Conservation (phyloP, 1,140 invertebrate species). For the Zaprionus lachaisei region DNA sequence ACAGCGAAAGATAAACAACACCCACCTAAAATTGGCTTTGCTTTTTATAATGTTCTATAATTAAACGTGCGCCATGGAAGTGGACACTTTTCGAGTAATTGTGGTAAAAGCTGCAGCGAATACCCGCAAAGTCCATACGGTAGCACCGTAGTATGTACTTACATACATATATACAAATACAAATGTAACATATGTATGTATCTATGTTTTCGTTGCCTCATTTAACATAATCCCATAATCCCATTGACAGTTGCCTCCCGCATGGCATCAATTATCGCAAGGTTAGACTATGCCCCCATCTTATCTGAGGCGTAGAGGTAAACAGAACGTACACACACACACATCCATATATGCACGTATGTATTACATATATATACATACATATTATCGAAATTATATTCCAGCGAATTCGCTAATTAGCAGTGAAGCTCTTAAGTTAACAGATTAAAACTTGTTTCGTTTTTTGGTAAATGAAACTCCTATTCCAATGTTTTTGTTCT, state of each 20-base stretch:
- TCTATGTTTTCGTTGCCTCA: conserved; percentile 40
- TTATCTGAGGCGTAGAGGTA: background rate
- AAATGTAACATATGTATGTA: conserved; percentile 19
- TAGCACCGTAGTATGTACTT: background rate
- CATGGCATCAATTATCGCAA: conserved; percentile 37
- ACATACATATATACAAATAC: background rate
- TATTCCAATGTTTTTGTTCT: background rate
- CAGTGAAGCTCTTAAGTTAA: background rate
- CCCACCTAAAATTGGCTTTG: conserved; percentile 32
- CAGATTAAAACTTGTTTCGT: background rate
- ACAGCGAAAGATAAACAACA: background rate
- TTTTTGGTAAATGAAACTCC: background rate
- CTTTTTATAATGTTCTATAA: conserved; percentile 52
- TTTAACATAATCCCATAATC: conserved; percentile 55
- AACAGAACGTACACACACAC: background rate
- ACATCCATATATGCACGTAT: background rate
- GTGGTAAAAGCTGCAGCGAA: conserved; percentile 51
- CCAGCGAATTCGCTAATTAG: background rate
- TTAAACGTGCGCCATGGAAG: conserved; percentile 35
- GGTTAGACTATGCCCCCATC: conserved; percentile 4
- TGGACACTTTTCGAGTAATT: conserved; percentile 50
- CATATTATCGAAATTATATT: background rate
- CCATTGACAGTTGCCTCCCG: conserved; percentile 46
- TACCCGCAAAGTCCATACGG: background rate
- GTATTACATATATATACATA: background rate